Percentiles rank a stretch among this genome's conserved stretches.
Conservation (phyloP, 2,888 invertebrate genomes). For the Suillia variegata region DNA sequence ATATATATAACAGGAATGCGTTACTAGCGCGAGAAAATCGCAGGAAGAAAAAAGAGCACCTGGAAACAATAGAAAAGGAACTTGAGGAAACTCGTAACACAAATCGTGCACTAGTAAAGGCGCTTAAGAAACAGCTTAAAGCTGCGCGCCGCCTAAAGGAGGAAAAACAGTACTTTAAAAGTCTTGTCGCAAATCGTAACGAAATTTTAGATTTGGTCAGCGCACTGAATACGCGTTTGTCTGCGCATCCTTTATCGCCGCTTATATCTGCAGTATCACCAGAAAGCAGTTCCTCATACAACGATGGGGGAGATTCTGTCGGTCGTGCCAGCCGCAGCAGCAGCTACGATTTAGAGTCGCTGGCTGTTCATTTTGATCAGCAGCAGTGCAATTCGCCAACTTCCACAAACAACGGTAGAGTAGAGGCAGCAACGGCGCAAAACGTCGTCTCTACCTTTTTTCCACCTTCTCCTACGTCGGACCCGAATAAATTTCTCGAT, state of each 20-base stretch:
- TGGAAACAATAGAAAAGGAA: conserved; percentile 65
- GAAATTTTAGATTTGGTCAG: conserved; percentile 64
- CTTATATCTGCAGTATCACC: no score
- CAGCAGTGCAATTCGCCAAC: no score
- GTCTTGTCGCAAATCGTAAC: conserved; percentile 64
- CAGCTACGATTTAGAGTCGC: conserved; percentile 29
- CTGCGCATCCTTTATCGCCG: not conserved
- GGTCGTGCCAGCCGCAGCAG: conserved; percentile 27
- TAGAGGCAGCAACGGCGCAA: conserved; percentile 12
- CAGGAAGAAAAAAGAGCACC: conserved; percentile 67
- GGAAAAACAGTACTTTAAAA: conserved; percentile 65
- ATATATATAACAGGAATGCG: conserved; percentile 64
- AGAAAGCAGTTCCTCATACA: conserved; percentile 22
- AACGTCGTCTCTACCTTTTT: conserved; percentile 29
- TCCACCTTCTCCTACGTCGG: conserved; percentile 30
- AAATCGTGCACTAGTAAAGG: conserved; percentile 62
- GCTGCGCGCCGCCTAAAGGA: conserved; percentile 62
- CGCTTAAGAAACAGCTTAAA: conserved; percentile 62
- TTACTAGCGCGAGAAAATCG: conserved; percentile 69
- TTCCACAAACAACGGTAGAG: conserved; percentile 36
- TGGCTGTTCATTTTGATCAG: conserved; percentile 28
- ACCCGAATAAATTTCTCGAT: conserved; percentile 40
- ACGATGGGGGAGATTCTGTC: conserved; percentile 25
- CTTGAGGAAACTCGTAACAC: conserved; percentile 60
- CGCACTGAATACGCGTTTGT: conserved; percentile 49